Evolutionary conservation across 2,888 invertebrate genomes (phyloP).

Genomic region (Fragum sueziense): DNA sequence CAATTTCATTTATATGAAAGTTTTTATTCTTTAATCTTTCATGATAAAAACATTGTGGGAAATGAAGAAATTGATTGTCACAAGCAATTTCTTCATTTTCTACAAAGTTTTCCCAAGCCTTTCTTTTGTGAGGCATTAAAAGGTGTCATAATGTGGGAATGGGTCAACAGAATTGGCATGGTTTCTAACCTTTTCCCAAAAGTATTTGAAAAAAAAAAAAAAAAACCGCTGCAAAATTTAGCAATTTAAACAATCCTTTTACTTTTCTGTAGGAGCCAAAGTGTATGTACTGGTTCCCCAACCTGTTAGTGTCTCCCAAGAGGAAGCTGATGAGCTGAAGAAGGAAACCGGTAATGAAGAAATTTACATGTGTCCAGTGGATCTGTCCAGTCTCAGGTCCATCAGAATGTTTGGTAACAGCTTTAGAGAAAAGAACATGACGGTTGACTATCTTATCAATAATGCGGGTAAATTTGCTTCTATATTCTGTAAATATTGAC

Average conservation of each 20-base stretch:
- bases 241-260: too few relatives aligned
- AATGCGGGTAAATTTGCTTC: conserved; percentile 18
- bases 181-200: too few relatives aligned
- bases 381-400: conserved; percentile 6
- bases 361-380: neutral
- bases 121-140: too few relatives aligned
- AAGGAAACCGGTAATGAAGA: neutral
- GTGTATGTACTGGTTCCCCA: conserved; percentile 13
- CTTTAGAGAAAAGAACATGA: neutral
- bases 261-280: neutral
- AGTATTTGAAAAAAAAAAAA: too few relatives aligned
- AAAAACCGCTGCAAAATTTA: too few relatives aligned
- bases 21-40: neutral
- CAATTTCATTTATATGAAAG: neutral
- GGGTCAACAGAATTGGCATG: too few relatives aligned
- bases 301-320: neutral
- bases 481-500: too few relatives aligned
- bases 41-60: neutral
- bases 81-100: conserved; percentile 7
- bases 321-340: neutral
- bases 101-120: too few relatives aligned
- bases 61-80: conserved; percentile 4
- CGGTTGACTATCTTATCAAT: conserved; percentile 2
- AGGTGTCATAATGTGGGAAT: too few relatives aligned
- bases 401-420: neutral